Evolutionary conservation across 1,140 invertebrate genomes (phyloP), one percentile per base, ranked within the genome.

Genomic region (Caligus rogercresseyi): DNA sequence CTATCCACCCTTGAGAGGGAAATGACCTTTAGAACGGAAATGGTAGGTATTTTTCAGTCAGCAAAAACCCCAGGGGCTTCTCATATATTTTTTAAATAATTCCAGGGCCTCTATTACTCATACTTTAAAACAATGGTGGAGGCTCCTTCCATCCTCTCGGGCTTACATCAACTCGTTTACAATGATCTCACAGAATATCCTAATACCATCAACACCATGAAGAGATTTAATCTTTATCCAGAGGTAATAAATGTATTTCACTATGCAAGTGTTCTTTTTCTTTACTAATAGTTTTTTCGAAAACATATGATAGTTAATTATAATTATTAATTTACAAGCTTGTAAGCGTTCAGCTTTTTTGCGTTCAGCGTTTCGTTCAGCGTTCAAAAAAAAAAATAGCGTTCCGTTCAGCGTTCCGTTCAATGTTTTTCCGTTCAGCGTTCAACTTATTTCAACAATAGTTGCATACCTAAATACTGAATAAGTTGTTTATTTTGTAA

Each of bases 51-150:
- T 21, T 61, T 19, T 11, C 31, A 7, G n/a, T 11, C 7, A 43
- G n/a, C n/a, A 43, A n/a, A 43, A 11, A 7, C 31, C n/a, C n/a
- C 31, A 11, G n/a, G 31, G n/a, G 7, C 7, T 43, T 43, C 31
- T 43, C 7, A 43, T 43, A 43, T 43, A 7, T 7, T 11, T 11
- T 43, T 11, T 43, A 43, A 43, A 43, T n/a, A n/a, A 43, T 76
- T 72, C 61, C 71, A 85, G 84, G 86, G 85, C 2, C 78, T 90
- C 68, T 90, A 90, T 71, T 90, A 88, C 71, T 88, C 84, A 0
- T 90, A 87, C 69, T 91, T 83, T 71, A 90, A 91, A 72, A 82
- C 79, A 0, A 75, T 91, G 18, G 80, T 84, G 0, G 78, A 83
- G 66, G 79, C 86, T 4, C 77, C 77, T 13, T 78, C 77, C 3